Evolutionary conservation across 2,797 vertebrate genomes (phyloP).

Genomic region (Clarias laeviceps): DNA sequence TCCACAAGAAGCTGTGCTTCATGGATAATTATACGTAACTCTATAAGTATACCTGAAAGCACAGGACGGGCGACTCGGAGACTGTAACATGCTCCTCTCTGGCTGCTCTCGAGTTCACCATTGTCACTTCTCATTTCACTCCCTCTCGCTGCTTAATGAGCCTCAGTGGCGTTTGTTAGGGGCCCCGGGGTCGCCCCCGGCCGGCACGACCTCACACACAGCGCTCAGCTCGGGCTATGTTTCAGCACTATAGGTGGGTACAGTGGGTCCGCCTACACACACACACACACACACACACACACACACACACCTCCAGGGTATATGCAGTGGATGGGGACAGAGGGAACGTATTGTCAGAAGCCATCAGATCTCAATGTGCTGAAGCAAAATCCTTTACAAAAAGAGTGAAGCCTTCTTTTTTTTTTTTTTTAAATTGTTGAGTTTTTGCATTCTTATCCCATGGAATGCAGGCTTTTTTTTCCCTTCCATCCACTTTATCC

Average conservation of each 20-base stretch:
- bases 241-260: constrained; percentile 41
- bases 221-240: constrained; percentile 33
- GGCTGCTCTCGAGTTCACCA: constrained; percentile 38
- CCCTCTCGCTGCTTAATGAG: constrained; percentile 47
- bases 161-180: constrained; percentile 49
- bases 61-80: neutral
- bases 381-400: constrained; percentile 57
- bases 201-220: constrained; percentile 38
- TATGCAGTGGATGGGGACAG: constrained; percentile 60
- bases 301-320: constrained; percentile 35
- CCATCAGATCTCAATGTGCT: constrained; percentile 75
- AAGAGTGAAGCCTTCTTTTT: constrained; percentile 29
- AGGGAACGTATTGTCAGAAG: constrained; percentile 72
- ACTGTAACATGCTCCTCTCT: constrained; percentile 18
- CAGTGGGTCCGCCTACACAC: constrained; percentile 38
- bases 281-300: neutral
- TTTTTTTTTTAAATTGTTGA: constrained; percentile 23
- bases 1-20: constrained; percentile 16
- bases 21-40: neutral
- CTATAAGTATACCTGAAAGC: constrained; percentile 8
- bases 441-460: constrained; percentile 10
- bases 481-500: neutral
- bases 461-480: constrained; percentile 20
- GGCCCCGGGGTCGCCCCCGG: constrained; percentile 47
- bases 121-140: constrained; percentile 53